These are phyloP conservation scores for Ormia ochracea DNA, from an alignment of 2,888 invertebrate species.

Conservation along the genomic window DNA sequence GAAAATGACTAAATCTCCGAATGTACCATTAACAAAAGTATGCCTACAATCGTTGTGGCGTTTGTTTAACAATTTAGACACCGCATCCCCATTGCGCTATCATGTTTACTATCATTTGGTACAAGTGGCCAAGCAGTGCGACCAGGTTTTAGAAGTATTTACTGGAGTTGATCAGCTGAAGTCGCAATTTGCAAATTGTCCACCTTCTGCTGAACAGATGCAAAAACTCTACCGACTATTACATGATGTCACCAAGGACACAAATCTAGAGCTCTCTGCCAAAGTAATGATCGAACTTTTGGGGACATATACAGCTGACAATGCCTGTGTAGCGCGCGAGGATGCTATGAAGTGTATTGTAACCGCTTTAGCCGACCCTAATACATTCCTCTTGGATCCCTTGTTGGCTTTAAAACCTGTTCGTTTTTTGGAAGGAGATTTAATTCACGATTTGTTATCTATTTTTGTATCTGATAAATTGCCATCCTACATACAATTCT, in stretches of 20 bases:
- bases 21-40: conserved; percentile 86
- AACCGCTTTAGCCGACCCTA: conserved; percentile 95
- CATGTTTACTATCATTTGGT: conserved; percentile 95
- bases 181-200: conserved; percentile 86
- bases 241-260: conserved; percentile 92
- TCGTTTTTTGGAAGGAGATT: conserved; percentile 94
- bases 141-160: conserved; percentile 90
- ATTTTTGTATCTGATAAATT: conserved; percentile 97
- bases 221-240: conserved; percentile 92
- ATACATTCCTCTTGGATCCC: conserved; percentile 96
- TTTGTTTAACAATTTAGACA: conserved; percentile 92
- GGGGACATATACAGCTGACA: conserved; percentile 97
- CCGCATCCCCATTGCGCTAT: conserved; percentile 89
- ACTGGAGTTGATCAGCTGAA: conserved; percentile 89
- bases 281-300: conserved; percentile 98
- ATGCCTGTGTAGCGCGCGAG: conserved; percentile 96
- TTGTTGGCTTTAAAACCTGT: conserved; percentile 95
- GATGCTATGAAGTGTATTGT: conserved; percentile 98
- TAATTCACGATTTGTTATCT: conserved; percentile 94
- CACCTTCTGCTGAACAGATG: conserved; percentile 91
- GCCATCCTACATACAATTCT: conserved; percentile 93
- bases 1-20: conserved; percentile 91
- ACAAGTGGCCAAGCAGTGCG: conserved; percentile 91
- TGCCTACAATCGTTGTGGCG: conserved; percentile 93
- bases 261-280: conserved; percentile 91